A percentile compares a stretch with the other conserved stretches of the same genome.
These are phyloP conservation scores for Hafferia zeledoni DNA, from an alignment of 2,797 vertebrate genomes.

Conservation along the genomic window DNA sequence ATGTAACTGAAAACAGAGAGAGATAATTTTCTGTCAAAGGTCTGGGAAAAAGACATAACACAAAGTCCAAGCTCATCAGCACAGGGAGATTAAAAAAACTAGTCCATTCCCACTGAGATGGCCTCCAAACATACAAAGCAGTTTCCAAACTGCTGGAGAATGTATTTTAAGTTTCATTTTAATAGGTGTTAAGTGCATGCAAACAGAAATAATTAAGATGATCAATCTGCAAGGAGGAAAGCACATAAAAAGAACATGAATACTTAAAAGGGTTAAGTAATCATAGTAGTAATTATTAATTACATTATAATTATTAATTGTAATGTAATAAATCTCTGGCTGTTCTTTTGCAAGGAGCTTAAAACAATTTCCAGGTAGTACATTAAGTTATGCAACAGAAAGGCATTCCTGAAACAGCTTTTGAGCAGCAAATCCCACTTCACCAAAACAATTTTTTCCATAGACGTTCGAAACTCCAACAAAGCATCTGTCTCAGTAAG, in stretches of 20 bases:
- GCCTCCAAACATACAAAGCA: neutral
- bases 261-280: constrained; percentile 20
- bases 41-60: neutral
- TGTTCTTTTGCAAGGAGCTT: constrained; percentile 10
- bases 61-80: neutral
- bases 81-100: neutral
- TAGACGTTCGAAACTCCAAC: neutral
- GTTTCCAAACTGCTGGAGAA: neutral
- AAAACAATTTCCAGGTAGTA: neutral
- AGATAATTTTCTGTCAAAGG: neutral
- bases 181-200: neutral
- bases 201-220: constrained; percentile 10
- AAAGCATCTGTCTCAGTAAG: neutral
- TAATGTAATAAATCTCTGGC: neutral
- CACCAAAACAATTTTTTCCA: neutral
- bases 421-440: neutral
- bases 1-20: neutral
- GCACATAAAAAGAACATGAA: neutral
- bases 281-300: neutral
- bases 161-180: neutral
- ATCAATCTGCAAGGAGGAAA: neutral
- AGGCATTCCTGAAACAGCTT: neutral
- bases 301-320: constrained; percentile 6
- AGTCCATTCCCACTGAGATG: neutral
- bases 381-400: neutral